Evolutionary conservation across 2,113 vertebrate species (phyloP), one percentile per base, ranked within the genome.

Genomic region (Grammomys surdaster): DNA sequence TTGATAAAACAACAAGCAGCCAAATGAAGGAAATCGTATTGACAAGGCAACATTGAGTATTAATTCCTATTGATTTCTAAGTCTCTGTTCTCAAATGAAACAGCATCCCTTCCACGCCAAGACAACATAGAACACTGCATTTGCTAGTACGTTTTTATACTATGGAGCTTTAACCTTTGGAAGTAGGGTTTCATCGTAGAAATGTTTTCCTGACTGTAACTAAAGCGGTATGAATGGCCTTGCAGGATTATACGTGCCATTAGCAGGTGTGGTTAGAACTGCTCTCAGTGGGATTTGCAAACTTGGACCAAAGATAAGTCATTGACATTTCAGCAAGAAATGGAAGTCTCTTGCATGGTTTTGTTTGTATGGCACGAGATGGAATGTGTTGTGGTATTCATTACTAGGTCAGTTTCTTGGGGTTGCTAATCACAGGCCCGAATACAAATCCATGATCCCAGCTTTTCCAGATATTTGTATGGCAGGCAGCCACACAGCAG

Each of bases 401-500:
- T 97, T 97, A 97, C 96, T 70, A 82, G 98, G 98, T 99, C 98
- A 98, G 96, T 95, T 97, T 98, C 98, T 97, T 40, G 14, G 88
- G 88, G 89, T 98, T 97, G 96, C 95, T 98, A 98, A 98, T 98
- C 98, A 98, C 97, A 96, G 96, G 93, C 91, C 96, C 91, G 98
- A 98, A 98, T 97, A 98, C 96, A 94, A 98, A 98, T 98, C 98
- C 95, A 96, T 98, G 98, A 99, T 98, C 97, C 97, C 96, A 97
- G 98, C 97, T 98, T 98, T 98, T 96, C 97, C 98, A 97, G 98
- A 98, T 98, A 98, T 98, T 98, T 98, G 98, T 98, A 99, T 98
- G 98, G 98, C 98, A 99, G 98, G 98, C 98, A 98, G 98, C 98
- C 98, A 99, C 98, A 98, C 98, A 98, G 98, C 98, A 98, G 99